Evolutionary conservation across 2,797 vertebrate genomes (phyloP).

Genomic region (Eupleurogrammus muticus): DNA sequence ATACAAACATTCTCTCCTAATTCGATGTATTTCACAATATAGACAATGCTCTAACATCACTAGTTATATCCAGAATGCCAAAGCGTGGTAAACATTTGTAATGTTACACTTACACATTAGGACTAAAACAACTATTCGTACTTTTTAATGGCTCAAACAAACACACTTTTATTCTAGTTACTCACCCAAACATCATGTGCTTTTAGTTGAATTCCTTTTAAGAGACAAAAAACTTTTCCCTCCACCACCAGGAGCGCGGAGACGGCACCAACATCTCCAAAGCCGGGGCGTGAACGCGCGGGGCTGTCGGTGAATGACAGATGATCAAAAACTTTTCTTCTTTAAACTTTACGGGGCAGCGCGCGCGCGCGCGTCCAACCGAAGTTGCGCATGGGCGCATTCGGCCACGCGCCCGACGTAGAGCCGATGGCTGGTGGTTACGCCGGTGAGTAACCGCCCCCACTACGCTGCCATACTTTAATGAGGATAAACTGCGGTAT

Average conservation of each 20-base stretch:
- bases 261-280: slow-evolving; percentile 81
- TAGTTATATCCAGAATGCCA: background rate
- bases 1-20: background rate
- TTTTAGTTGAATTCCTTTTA: slow-evolving; percentile 38
- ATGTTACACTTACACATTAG: background rate
- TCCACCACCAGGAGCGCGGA: slow-evolving; percentile 65
- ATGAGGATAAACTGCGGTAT: background rate
- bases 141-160: background rate
- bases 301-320: slow-evolving; percentile 16
- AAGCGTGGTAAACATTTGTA: background rate
- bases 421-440: background rate
- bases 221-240: slow-evolving; percentile 46
- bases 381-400: too few species aligned
- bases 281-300: slow-evolving; percentile 72
- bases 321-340: slow-evolving; percentile 8
- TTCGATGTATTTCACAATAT: background rate
- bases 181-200: slow-evolving; percentile 75
- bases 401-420: background rate
- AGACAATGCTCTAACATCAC: background rate
- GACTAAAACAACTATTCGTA: background rate
- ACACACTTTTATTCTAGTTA: background rate
- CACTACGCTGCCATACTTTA: background rate
- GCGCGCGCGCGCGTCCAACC: slow-evolving; percentile 1
- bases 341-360: background rate
- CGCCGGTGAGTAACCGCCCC: too few species aligned